A percentile compares a stretch with the other conserved stretches of the same genome.
Evolutionary conservation across 1,140 invertebrate genomes (phyloP).

Genomic region (Trichonephila inaurata): DNA sequence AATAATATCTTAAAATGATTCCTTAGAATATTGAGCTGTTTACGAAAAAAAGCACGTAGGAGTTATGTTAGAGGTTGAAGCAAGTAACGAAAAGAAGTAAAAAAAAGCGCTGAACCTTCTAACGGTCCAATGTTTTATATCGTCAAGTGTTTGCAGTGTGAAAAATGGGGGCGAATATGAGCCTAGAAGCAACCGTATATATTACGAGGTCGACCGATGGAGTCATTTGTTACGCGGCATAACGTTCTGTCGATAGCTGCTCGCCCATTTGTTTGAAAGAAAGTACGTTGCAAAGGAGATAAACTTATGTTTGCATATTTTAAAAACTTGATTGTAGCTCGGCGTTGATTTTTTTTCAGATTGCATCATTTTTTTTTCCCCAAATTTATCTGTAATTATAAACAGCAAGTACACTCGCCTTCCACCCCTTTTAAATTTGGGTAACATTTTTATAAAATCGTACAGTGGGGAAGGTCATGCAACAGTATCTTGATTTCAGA

Average conservation of each 20-base stretch:
- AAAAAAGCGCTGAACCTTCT: neutral
- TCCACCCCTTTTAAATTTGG: too few relatives aligned
- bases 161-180: constrained; percentile 62
- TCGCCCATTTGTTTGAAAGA: constrained; percentile 51
- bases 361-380: too few relatives aligned
- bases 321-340: neutral
- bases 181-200: constrained; percentile 49
- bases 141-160: neutral
- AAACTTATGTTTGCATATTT: neutral
- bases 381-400: too few relatives aligned
- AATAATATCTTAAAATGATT: too few relatives aligned
- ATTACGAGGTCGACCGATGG: constrained; percentile 56
- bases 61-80: neutral
- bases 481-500: too few relatives aligned
- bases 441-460: too few relatives aligned
- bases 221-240: constrained; percentile 62
- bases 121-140: constrained; percentile 13
- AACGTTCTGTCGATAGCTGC: constrained; percentile 40
- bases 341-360: neutral
- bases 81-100: neutral
- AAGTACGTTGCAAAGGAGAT: neutral
- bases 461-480: too few relatives aligned
- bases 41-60: neutral
- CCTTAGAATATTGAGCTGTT: neutral
- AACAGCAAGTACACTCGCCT: too few relatives aligned